Base-by-base conservation (phyloP, 2,888 invertebrate species). In the Drosophila nr. perissopoda region DNA sequence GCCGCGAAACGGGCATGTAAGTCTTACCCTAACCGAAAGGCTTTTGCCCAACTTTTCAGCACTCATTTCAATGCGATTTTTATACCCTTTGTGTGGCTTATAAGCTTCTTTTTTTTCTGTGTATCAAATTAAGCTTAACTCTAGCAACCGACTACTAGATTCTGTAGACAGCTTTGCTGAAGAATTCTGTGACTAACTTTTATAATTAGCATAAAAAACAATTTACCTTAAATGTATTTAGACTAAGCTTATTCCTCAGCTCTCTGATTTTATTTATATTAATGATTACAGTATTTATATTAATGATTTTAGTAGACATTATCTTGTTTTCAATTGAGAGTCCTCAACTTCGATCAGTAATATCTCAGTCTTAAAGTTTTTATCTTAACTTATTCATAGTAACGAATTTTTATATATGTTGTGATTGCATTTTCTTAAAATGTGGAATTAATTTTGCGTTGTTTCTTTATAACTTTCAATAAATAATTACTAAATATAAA, bases 1-100 rank as follows among this genome's bases (percentile, higher is more conserved):
- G 79, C 54, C 79, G 60, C 77, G 71, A 56, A 78, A 71, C 66
- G 75, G 54, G 58, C 77, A 60, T 75, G 58, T 70, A 67, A 59
- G 56, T 42, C 64, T 49, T 62, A n/a, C 48, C 48, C 62, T 31
- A 56, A 56, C 62, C 52, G 11, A 33, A 56, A 38, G 57, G 34
- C 58, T 63, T 71, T 69, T 53, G 58, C 75, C 62, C 75, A 65
- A 45, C 49, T 65, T 70, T 65, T 53, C 25, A n/a, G 34, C 61
- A 59, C 18, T 49, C 49, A 31, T 65, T 56, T 58, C 40, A 18
- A 33, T 45, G 72, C 33, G 31, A 8, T 33, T 54, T 36, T n/a
- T 21, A 45, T 69, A 63, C 69, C 63, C 75, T 60, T 31, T 31
- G n/a, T 7, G 25, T 33, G 73, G 56, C 57, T 52, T 72, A 75